A percentile compares a stretch with the other conserved stretches of the same genome.
These are phyloP conservation scores for Lepus townsendii DNA, from an alignment of 2,797 vertebrate genomes.

Conservation along the genomic window DNA sequence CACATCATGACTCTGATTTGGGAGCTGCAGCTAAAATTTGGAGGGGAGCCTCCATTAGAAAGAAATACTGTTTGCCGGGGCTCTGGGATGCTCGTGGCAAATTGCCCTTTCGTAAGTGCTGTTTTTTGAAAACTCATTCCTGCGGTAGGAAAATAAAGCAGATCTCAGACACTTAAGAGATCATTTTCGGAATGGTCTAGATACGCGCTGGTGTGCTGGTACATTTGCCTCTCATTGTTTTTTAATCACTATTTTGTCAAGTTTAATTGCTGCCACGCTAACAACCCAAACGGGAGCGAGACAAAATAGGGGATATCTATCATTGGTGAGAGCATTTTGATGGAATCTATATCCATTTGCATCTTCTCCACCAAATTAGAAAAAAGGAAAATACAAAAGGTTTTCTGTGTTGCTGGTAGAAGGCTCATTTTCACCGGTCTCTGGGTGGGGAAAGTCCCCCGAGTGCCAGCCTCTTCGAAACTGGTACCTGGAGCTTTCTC, in stretches of 20 bases:
- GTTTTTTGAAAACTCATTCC: slow-evolving; percentile 84
- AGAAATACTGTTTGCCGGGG: slow-evolving; percentile 72
- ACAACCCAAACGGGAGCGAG: slow-evolving; percentile 73
- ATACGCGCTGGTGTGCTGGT: slow-evolving; percentile 76
- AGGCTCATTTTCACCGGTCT: slow-evolving; percentile 59
- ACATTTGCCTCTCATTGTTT: slow-evolving; percentile 79
- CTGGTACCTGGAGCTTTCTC: slow-evolving; percentile 17
- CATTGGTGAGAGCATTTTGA: slow-evolving; percentile 76
- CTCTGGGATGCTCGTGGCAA: slow-evolving; percentile 70
- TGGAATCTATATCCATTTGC: slow-evolving; percentile 81
- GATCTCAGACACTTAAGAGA: slow-evolving; percentile 79
- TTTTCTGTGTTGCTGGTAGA: slow-evolving; percentile 43
- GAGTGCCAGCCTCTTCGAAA: neutral
- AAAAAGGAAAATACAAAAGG: slow-evolving; percentile 72
- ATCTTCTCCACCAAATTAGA: slow-evolving; percentile 78
- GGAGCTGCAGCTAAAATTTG: slow-evolving; percentile 75
- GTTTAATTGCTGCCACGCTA: slow-evolving; percentile 79
- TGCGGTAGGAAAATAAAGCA: slow-evolving; percentile 84
- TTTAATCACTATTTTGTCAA: slow-evolving; percentile 83
- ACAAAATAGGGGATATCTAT: slow-evolving; percentile 75
- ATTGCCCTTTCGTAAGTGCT: slow-evolving; percentile 76
- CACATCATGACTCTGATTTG: slow-evolving; percentile 62
- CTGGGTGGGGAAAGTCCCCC: slow-evolving; percentile 53
- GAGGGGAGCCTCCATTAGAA: slow-evolving; percentile 74
- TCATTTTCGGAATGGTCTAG: slow-evolving; percentile 84